Evolutionary conservation across 1,140 invertebrate genomes (phyloP).

Genomic region (Lasioglossum albipes): DNA sequence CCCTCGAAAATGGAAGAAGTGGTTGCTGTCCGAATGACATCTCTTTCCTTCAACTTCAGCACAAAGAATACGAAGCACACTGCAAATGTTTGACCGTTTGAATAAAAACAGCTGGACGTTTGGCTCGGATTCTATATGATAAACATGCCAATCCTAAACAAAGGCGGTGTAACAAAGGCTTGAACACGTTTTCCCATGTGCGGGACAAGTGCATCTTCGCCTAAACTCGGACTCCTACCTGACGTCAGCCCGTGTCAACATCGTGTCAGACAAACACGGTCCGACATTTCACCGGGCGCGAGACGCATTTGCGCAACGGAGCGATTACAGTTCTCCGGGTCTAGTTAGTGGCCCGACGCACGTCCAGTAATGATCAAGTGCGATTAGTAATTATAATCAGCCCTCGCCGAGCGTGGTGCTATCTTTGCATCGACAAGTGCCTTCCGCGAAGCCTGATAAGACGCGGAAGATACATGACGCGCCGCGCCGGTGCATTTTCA

Average conservation of each 20-base stretch:
- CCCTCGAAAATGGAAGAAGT: too few species aligned
- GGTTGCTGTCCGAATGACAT: too few species aligned
- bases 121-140: background rate
- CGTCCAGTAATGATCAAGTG: constrained; percentile 27
- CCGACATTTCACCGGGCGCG: background rate
- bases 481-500: background rate
- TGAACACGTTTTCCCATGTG: background rate
- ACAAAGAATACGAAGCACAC: too few species aligned
- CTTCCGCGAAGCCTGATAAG: constrained; percentile 41
- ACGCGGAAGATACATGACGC: constrained; percentile 32
- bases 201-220: background rate
- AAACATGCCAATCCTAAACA: background rate
- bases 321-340: constrained; percentile 15
- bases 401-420: constrained; percentile 11
- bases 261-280: background rate
- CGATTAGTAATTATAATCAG: constrained; percentile 48
- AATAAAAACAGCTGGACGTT: too few species aligned
- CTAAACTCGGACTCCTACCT: background rate
- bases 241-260: background rate
- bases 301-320: constrained; percentile 22
- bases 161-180: background rate
- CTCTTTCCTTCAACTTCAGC: too few species aligned
- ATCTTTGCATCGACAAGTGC: constrained; percentile 32
- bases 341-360: constrained; percentile 8
- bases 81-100: too few species aligned